Base-by-base conservation (phyloP, 1,140 invertebrate species). In the Himalopsyche phryganea region DNA sequence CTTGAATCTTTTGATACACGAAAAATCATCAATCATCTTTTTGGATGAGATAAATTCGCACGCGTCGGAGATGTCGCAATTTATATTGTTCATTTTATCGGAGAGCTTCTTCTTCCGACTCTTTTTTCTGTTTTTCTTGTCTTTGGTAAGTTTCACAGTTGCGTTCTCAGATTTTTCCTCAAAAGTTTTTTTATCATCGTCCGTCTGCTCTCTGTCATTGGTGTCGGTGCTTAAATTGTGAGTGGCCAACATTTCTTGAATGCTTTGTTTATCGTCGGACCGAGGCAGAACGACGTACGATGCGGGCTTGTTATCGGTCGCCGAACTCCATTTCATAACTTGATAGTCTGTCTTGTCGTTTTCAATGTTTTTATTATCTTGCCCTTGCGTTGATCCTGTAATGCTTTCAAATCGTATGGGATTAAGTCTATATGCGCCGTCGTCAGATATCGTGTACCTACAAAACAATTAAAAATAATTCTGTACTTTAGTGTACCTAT, bases 331-430 rank as follows among this genome's bases (percentile, higher is more conserved):
- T 23, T 62, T 50, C n/a, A 62, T 18, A 15, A 62, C 6, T 28
- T 58, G 48, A 33, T 49, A 62, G 38, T 62, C 54, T 15, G 47
- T 40, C 9, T 28, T 28, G 23, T 28, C 23, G 9, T 28, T 28
- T 10, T 51, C 40, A n/a, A 20, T 47, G n/a, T 55, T 46, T 44
- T 48, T 45, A 28, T 15, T 35, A 44, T 33, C 15, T 5, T 53
- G 20, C 33, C 33, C 36, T 13, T 36, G 11, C 17, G 18, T 44
- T 18, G 82, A 80, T 72, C 83, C 83, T 65, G 91, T 88, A n/a
- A 90, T 67, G 54, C 84, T 86, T 73, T 92, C 89, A 57, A 88
- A 89, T 47, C 89, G 80, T 5, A 88, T 84, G 28, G 83, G 88
- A 69, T 90, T 88, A 3, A 92, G 68, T 50, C 86, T 76, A 66